A percentile compares a stretch with the other conserved stretches of the same genome.
phyloP scores from a whole-genome alignment of 2,888 invertebrate species.

The Yponomeuta evonymella region DNA sequence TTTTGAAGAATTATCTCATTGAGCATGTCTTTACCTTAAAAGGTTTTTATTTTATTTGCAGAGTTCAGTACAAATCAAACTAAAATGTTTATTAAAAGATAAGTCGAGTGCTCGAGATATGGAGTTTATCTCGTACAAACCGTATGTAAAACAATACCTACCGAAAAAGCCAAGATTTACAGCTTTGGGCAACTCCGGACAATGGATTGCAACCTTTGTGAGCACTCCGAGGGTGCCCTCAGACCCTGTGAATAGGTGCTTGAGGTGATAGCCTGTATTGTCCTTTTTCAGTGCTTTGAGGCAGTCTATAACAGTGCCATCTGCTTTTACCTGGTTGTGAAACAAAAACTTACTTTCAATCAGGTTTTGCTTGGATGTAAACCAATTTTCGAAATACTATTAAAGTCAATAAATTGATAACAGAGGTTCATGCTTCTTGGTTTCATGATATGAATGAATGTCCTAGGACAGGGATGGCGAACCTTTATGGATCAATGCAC shows the following conservation, averaged over 20 bases:
- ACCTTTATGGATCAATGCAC: too few species aligned
- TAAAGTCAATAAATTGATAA: too few species aligned
- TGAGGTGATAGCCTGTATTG: conserved; percentile 97
- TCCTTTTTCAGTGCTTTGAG: conserved; percentile 94
- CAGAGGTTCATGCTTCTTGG: too few species aligned
- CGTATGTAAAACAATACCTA: conserved; percentile 43
- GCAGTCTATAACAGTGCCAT: conserved; percentile 90
- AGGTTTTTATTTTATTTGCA: not conserved
- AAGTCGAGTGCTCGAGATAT: too few species aligned
- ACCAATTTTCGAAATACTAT: too few species aligned
- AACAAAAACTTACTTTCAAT: too few species aligned
- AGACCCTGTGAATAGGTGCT: conserved; percentile 97
- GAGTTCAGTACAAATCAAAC: not conserved
- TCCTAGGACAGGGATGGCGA: too few species aligned
- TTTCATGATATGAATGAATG: too few species aligned
- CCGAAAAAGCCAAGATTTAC: conserved; percentile 93
- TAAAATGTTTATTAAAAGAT: not conserved
- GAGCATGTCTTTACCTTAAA: not conserved
- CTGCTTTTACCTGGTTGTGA: conserved; percentile 82
- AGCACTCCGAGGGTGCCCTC: conserved; percentile 97
- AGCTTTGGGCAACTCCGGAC: conserved; percentile 88
- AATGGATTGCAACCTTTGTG: conserved; percentile 93
- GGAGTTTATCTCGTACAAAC: not conserved
- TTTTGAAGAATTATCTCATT: too few species aligned
- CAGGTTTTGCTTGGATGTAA: too few species aligned